These are phyloP conservation scores for Drosophila pegasa DNA, from an alignment of 2,888 invertebrate genomes.

Conservation along the genomic window DNA sequence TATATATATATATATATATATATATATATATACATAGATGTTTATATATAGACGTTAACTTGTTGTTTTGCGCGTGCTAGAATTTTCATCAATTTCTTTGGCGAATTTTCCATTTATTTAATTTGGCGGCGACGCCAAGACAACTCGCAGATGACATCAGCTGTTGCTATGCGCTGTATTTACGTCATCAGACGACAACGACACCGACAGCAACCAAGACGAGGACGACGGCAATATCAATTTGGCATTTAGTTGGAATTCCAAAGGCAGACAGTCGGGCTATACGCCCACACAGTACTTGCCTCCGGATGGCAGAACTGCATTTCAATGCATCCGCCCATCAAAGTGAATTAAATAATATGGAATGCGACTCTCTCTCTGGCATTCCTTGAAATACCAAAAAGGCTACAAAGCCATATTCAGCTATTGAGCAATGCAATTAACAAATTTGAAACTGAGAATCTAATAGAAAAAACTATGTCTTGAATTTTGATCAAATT, in stretches of 20 bases:
- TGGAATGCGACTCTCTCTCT: background rate
- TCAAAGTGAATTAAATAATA: background rate
- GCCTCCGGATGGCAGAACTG: background rate
- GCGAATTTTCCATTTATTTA: constrained; percentile 70
- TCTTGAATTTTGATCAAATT: background rate
- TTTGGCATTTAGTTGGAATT: constrained; percentile 38
- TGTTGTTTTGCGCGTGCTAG: constrained; percentile 55
- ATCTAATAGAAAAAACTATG: background rate
- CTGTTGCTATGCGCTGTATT: constrained; percentile 55
- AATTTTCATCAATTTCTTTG: constrained; percentile 70
- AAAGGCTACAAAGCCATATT: background rate
- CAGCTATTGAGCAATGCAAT: background rate
- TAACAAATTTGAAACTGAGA: background rate
- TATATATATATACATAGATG: background rate
- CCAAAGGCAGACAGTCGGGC: constrained; percentile 6
- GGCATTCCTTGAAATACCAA: background rate
- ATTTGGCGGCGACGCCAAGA: constrained; percentile 53
- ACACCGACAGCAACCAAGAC: background rate
- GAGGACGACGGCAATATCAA: constrained; percentile 32
- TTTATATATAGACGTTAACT: constrained; percentile 8
- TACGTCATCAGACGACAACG: constrained; percentile 61
- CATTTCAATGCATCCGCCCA: constrained; percentile 8
- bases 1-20: background rate
- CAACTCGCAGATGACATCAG: constrained; percentile 48
- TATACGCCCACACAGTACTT: background rate